Evolutionary conservation across 2,888 invertebrate species (phyloP), one percentile per base, ranked within the genome.

Genomic region (Eurois occulta): DNA sequence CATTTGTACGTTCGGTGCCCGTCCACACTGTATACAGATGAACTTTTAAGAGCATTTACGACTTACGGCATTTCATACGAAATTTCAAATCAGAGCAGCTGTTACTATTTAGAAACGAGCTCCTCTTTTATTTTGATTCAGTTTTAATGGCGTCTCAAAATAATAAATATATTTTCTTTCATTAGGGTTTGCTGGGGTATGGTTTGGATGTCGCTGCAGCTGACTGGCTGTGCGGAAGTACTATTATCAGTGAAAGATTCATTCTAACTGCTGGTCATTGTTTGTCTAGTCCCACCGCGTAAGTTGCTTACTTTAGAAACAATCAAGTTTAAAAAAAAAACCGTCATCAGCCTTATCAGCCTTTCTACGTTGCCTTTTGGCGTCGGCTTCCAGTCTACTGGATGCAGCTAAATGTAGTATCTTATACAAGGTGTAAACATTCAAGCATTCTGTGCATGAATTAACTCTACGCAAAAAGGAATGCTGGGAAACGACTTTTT

Each of bases 221-320:
- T 1, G 11, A 28, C 11, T 77, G 77, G 77, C 60, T 77, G 6
- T 77, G 78, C 16, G 60, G 67, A 21, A 55, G 77, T 62, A 2
- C 67, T 78, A 8, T 48, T 8, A 48, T 48, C 48, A 48, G 48
- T 21, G 48, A 48, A 21, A 21, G 48, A 21, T 48, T 48, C 48
- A 48, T 48, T 67, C 67, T 77, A 10, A 78, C 78, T 62, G 77
- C 77, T 4, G 77, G 77, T 18, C 77, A 77, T 32, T 77, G 77
- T 18, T 78, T 77, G 16, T 60, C 82, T n/a, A 81, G 60, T 35
- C 18, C 82, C 3, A 0, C 8, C 0, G 8, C 24, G 78, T 78
- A 52, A 81, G 78, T 70, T 38, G 2, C 4, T 48, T 1, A n/a
- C 5, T 24, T n/a, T n/a, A 13, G 13, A 55, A 55, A 55, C 11